Evolutionary conservation across 2,888 invertebrate species (phyloP), one percentile per base, ranked within the genome.

Genomic region (Hydropsyche betteni): DNA sequence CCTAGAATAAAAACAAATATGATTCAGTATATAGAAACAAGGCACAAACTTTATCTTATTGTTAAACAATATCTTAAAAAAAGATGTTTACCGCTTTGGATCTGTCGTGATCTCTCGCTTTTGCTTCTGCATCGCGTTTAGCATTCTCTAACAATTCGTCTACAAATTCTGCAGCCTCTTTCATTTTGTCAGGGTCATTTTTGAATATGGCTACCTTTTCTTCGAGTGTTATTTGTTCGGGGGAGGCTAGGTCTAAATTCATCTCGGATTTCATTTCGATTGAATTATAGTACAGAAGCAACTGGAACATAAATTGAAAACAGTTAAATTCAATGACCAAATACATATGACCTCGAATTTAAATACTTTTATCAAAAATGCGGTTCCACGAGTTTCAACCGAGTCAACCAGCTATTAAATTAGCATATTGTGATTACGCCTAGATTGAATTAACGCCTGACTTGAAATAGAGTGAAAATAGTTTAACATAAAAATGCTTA

Each of bases 151-250:
- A 90, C 77, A 90, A 86, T 82, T 89, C 88, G 81, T 90, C 89
- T 80, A 90, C 88, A 84, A 90, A 90, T 80, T 89, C 89, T 78
- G 86, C 85, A 71, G 90, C 87, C 77, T 87, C 85, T 78, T 88
- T 87, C 82, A 90, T 87, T 83, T 89, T 89, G 78, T 88, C 88
- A 55, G 90, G 88, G 81, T 90, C 89, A 80, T 86, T 86, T 83
- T 88, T 89, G 83, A 90, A 90, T 79, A 87, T 86, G 68, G 87
- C 86, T 81, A 90, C 87, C 81, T 88, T 86, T 78, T 86, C 85
- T 78, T 87, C 85, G 77, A 89, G 81, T 36, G 83, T 83, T 55
- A 84, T 81, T 55, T 83, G 82, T 79, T 86, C 86, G 76, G 78
- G 78, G 51, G 76, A 76, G 14, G 69, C 78, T 52, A 79, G 68